Conservation (phyloP, 1,140 invertebrate genomes). For the Sinonovacula constricta region DNA sequence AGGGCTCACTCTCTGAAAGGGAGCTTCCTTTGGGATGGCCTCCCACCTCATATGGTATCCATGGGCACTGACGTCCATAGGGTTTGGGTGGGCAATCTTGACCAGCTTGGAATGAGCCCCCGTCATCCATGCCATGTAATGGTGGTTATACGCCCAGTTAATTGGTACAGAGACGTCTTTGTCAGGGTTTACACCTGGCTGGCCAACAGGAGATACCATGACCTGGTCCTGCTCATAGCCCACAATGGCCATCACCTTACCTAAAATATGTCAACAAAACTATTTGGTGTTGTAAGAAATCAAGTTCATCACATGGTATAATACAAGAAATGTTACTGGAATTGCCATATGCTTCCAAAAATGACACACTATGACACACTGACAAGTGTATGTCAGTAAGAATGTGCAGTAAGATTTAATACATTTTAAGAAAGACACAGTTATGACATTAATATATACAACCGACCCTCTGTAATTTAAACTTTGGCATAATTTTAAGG, state of each 20-base stretch:
- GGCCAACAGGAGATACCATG: constrained; percentile 49
- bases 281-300: too few species aligned
- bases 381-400: too few species aligned
- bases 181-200: constrained; percentile 52
- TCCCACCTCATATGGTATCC: constrained; percentile 53
- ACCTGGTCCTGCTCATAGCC: constrained; percentile 57
- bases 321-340: too few species aligned
- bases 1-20: constrained; percentile 8
- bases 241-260: constrained; percentile 54
- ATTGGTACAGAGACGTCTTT: constrained; percentile 56
- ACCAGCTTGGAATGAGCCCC: constrained; percentile 51
- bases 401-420: too few species aligned
- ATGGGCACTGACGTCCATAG: constrained; percentile 53
- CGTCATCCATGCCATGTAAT: constrained; percentile 59
- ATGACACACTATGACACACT: too few species aligned
- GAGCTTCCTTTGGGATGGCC: constrained; percentile 31
- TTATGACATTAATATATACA: too few species aligned
- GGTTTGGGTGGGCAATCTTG: constrained; percentile 43
- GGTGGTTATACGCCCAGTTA: constrained; percentile 58
- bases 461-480: too few species aligned
- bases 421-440: too few species aligned
- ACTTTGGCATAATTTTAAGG: too few species aligned
- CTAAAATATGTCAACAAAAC: too few species aligned
- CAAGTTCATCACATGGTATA: too few species aligned
- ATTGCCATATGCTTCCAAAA: too few species aligned